Evolutionary conservation across 2,113 vertebrate species (phyloP), one percentile per base, ranked within the genome.

Genomic region (Corythoichthys haematopterus): DNA sequence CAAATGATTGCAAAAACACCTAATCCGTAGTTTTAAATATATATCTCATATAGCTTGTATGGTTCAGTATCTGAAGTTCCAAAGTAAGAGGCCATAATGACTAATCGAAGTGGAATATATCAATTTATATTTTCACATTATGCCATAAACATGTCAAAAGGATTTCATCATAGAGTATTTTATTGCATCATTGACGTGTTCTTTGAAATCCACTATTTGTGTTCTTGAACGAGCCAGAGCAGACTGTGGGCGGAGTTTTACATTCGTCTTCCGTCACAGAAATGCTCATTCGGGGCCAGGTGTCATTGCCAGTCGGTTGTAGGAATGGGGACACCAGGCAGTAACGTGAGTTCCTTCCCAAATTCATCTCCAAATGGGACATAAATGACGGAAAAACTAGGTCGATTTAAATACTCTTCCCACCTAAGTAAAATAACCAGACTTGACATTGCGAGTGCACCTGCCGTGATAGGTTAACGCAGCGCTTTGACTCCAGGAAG

Each of bases 171-270:
- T 12, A 12, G 13, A 7, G 59, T 62, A 20, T 12, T 46, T 9
- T 6, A 43, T n/a, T 40, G 38, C 58, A 20, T 45, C 4, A 6
- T 16, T 33, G 60, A 62, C 60, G 43, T 61, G 4, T n/a, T 28
- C 38, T 62, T 62, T 46, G 6, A 43, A 0, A 7, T 13, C 1
- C 8, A 2, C n/a, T n/a, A 13, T 55, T 35, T 52, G 16, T 13
- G 16, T n/a, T 61, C 16, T 45, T 61, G 16, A 62, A 62, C 60
- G n/a, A 13, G 59, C 58, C 43, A 6, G 20, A 28, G 38, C n/a
- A 20, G 9, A 2, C 10, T 51, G 45, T 71, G 71, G 77, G 77
- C 56, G 82, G 77, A 60, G 71, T 55, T 46, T 37, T 45, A 5
- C 2, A 2, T 2, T 8, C 36, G n/a, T 56, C 71, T 70, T 72